These are phyloP conservation scores for Scaptomyza polygonia DNA, from an alignment of 2,888 invertebrate genomes.

Conservation along the genomic window DNA sequence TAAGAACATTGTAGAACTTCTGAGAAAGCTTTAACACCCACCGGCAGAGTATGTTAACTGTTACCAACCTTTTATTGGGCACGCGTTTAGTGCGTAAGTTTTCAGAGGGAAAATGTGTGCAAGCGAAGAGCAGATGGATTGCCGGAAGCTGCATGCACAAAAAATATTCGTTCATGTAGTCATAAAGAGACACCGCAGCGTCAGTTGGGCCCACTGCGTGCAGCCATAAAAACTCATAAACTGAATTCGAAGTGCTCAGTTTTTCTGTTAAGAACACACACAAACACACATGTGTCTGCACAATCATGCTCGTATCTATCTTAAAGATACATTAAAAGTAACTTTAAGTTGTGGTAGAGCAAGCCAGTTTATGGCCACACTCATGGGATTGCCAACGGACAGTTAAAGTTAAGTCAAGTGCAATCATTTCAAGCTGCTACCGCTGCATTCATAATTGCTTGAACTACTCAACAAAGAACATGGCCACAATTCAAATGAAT, in stretches of 20 bases:
- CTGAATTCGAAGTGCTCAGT: slow-evolving; percentile 35
- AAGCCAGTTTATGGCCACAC: slow-evolving; percentile 51
- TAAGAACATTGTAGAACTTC: background rate
- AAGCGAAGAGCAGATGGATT: background rate
- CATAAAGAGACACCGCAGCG: slow-evolving; percentile 58
- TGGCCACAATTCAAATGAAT: slow-evolving; percentile 43
- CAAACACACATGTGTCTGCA: slow-evolving; percentile 1
- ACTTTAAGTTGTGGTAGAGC: slow-evolving; percentile 45
- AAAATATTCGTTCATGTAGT: slow-evolving; percentile 51
- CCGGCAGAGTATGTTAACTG: slow-evolving; percentile 12
- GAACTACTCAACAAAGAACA: slow-evolving; percentile 39
- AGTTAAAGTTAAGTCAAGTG: slow-evolving; percentile 58
- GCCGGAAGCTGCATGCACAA: slow-evolving; percentile 3
- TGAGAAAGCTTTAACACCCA: background rate
- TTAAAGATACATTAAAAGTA: slow-evolving; percentile 55
- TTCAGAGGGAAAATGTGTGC: background rate
- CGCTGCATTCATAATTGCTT: slow-evolving; percentile 65
- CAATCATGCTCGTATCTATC: slow-evolving; percentile 30
- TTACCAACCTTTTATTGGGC: slow-evolving; percentile 39
- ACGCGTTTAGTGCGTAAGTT: slow-evolving; percentile 49
- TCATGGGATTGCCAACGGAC: slow-evolving; percentile 19
- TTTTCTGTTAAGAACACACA: slow-evolving; percentile 4
- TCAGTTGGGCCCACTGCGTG: slow-evolving; percentile 41
- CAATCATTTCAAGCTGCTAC: slow-evolving; percentile 71
- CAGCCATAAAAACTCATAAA: slow-evolving; percentile 66